phyloP scores from a whole-genome alignment of 2,113 vertebrate genomes.

The Myotis yumanensis region DNA sequence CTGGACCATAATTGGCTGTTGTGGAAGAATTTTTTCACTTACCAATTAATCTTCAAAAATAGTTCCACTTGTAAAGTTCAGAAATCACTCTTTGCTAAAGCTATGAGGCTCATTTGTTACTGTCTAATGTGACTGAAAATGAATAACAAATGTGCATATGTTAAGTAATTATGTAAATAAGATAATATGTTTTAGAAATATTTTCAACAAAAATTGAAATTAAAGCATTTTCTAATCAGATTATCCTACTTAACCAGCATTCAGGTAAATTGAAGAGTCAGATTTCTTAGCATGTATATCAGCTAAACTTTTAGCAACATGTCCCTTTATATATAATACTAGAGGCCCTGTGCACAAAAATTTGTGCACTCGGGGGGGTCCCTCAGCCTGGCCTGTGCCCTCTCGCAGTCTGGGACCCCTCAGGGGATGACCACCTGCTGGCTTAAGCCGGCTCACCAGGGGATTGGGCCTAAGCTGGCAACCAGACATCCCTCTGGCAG shows the following conservation, averaged over 20 bases:
- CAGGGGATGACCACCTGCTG: no score
- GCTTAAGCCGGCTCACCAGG: no score
- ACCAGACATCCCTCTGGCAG: no score
- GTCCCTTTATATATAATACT: not conserved
- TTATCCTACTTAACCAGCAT: not conserved
- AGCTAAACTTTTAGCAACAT: not conserved
- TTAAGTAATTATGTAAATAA: slow-evolving; percentile 49
- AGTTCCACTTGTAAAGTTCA: slow-evolving; percentile 22
- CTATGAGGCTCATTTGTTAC: not conserved
- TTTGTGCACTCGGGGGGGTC: no score
- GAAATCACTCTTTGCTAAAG: slow-evolving; percentile 37
- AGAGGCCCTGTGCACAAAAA: no score
- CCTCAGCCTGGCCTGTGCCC: no score
- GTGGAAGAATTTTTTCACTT: slow-evolving; percentile 46
- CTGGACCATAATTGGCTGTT: not conserved
- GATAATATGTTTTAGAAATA: not conserved
- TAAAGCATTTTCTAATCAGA: slow-evolving; percentile 38
- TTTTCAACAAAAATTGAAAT: slow-evolving; percentile 42
- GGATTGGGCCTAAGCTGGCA: no score
- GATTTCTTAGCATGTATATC: not conserved
- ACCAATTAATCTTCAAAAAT: slow-evolving; percentile 28
- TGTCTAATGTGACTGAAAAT: not conserved
- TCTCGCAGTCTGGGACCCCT: no score
- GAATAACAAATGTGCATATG: not conserved
- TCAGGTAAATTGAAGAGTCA: not conserved